Evolutionary conservation across 2,888 invertebrate genomes (phyloP).

Genomic region (Drosophila eohydei): DNA sequence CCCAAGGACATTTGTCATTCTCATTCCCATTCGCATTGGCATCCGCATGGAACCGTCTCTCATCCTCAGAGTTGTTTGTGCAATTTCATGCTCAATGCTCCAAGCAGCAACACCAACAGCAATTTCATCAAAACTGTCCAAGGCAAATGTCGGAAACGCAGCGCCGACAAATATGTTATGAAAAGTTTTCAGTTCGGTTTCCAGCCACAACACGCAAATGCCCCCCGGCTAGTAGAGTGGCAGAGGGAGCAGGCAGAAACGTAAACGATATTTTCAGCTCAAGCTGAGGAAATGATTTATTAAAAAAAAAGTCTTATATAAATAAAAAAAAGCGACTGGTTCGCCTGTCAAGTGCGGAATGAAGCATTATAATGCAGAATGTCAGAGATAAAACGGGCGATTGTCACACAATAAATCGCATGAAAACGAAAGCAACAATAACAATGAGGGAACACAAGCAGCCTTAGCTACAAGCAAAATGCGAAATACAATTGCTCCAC

Average conservation of each 20-base stretch:
- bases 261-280: conserved; percentile 72
- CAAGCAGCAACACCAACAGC: conserved; percentile 20
- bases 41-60: not conserved
- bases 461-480: conserved; percentile 6
- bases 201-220: conserved; percentile 39
- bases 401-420: conserved; percentile 69
- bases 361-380: conserved; percentile 52
- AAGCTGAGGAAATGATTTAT: conserved; percentile 79
- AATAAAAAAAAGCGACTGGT: conserved; percentile 2
- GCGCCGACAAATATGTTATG: conserved; percentile 54
- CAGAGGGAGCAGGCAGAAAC: conserved; percentile 44
- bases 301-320: conserved; percentile 54
- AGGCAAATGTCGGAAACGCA: conserved; percentile 43
- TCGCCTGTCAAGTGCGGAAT: conserved; percentile 50
- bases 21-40: not conserved
- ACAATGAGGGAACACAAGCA: conserved; percentile 9
- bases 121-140: conserved; percentile 58
- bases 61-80: conserved; percentile 15
- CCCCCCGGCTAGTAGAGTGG: not conserved
- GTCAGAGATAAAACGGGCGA: conserved; percentile 64
- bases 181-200: conserved; percentile 36
- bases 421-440: conserved; percentile 50
- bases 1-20: conserved; percentile 36
- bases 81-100: conserved; percentile 55
- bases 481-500: conserved; percentile 34